Base-by-base conservation (phyloP, 2,888 invertebrate genomes). In the Odontomyia ornata region DNA sequence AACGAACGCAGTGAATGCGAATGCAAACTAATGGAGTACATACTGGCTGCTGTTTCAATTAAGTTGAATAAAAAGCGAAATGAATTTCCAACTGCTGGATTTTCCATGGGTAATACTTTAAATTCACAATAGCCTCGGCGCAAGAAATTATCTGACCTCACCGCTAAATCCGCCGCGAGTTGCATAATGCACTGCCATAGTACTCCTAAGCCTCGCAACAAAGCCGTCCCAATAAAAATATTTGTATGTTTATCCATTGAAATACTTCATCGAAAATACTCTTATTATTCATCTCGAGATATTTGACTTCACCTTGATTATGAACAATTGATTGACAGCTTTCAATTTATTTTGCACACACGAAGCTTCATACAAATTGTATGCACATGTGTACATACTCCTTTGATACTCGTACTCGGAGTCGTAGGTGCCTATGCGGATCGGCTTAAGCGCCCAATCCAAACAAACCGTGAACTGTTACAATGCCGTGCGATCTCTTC, bases 281-380 rank as follows among this genome's bases (percentile, higher is more conserved):
- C 36, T n/a, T 65, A 43, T 36, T 30, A 65, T 65, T 36, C 65
- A 65, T 18, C 65, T 65, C 27, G 36, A 65, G 65, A 65, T 36
- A 36, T 28, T n/a, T 52, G 21, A 56, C 52, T 72, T 72, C 52
- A 72, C 71, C 71, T 72, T 72, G 71, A 72, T 72, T 52, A 11
- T 28, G 52, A 27, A 52, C 71, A 30, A 72, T 52, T 72, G 71
- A 72, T 72, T 72, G 71, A 72, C 71, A 72, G 52, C 71, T 72
- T 72, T 72, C 71, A 72, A 72, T 72, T 52, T 56, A 72, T 72
- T 65, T 72, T 72, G 71, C 71, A 56, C 67, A 67, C 67, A 43
- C 28, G n/a, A 27, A n/a, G 64, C 27, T 1, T 28, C 64, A 28
- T 9, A 36, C 15, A 21, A 13, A 30, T 9, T 18, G 69, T 27